phyloP scores from a whole-genome alignment of 1,140 invertebrate species.

The Drosophila sulfurigaster region DNA sequence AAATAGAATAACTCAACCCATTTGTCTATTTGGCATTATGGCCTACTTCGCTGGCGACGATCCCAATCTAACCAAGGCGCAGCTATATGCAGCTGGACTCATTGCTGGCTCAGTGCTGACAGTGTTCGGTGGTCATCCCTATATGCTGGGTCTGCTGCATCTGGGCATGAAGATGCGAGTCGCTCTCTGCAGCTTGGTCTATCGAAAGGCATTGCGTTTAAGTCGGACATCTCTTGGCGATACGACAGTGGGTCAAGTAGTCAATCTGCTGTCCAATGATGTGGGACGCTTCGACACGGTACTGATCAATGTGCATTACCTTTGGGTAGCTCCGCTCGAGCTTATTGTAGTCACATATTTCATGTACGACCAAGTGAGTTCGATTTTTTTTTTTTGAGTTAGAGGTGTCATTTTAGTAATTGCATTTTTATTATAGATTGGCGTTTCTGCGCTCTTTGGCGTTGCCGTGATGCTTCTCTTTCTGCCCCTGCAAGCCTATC shows the following conservation, averaged over 20 bases:
- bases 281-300: conserved; percentile 84
- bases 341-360: conserved; percentile 85
- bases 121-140: conserved; percentile 87
- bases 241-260: conserved; percentile 92
- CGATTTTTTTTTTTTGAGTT: conserved; percentile 36
- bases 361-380: conserved; percentile 78
- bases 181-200: conserved; percentile 89
- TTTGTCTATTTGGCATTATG: conserved; percentile 67
- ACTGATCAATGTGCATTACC: conserved; percentile 81
- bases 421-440: conserved; percentile 60
- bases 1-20: conserved; percentile 64
- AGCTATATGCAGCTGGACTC: conserved; percentile 87
- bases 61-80: conserved; percentile 82
- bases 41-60: conserved; percentile 66
- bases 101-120: conserved; percentile 86
- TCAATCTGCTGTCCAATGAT: conserved; percentile 89
- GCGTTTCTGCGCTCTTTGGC: conserved; percentile 89
- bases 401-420: neutral
- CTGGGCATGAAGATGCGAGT: conserved; percentile 80
- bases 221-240: conserved; percentile 89
- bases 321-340: conserved; percentile 87
- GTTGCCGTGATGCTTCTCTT: conserved; percentile 92
- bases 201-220: conserved; percentile 88
- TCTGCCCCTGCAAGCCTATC: conserved; percentile 92
- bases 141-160: conserved; percentile 87